These are phyloP conservation scores for Alviniconcha strummeri DNA, from an alignment of 2,888 invertebrate genomes.

Conservation along the genomic window DNA sequence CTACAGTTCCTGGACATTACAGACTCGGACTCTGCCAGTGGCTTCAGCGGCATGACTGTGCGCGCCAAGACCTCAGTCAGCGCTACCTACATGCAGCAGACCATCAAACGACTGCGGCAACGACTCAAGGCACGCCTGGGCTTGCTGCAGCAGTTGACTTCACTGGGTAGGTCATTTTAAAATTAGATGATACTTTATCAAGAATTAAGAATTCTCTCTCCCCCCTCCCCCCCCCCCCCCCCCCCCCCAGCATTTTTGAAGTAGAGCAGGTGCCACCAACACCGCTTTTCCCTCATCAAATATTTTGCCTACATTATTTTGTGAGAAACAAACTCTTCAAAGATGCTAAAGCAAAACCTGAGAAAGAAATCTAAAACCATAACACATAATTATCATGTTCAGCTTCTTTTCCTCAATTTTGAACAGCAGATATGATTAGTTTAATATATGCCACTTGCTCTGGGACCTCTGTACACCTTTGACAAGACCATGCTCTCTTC, in stretches of 20 bases:
- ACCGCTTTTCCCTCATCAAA: too few relatives aligned
- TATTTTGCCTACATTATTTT: too few relatives aligned
- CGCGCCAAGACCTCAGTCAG: conserved; percentile 68
- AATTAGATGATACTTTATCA: not conserved
- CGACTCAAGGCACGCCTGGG: conserved; percentile 85
- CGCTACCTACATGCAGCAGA: conserved; percentile 83
- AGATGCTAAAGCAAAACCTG: too few relatives aligned
- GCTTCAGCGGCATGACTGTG: conserved; percentile 36
- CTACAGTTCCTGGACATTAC: conserved; percentile 80
- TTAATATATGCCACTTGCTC: too few relatives aligned
- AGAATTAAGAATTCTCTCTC: not conserved
- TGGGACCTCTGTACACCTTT: not conserved
- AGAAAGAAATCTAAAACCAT: too few relatives aligned
- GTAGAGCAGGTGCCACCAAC: not conserved
- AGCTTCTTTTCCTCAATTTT: too few relatives aligned
- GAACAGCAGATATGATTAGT: too few relatives aligned
- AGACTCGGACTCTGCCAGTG: conserved; percentile 57
- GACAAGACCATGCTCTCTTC: too few relatives aligned
- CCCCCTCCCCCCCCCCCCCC: too few relatives aligned
- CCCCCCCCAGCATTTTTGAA: not conserved
- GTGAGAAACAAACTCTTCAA: too few relatives aligned
- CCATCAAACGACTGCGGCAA: conserved; percentile 83
- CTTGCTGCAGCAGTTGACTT: conserved; percentile 85
- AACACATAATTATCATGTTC: too few relatives aligned
- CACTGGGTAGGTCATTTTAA: conserved; percentile 74